Percentiles rank a stretch among this genome's conserved stretches.
Evolutionary conservation across 2,888 invertebrate species (phyloP).

Genomic region (Ophion ellenae): DNA sequence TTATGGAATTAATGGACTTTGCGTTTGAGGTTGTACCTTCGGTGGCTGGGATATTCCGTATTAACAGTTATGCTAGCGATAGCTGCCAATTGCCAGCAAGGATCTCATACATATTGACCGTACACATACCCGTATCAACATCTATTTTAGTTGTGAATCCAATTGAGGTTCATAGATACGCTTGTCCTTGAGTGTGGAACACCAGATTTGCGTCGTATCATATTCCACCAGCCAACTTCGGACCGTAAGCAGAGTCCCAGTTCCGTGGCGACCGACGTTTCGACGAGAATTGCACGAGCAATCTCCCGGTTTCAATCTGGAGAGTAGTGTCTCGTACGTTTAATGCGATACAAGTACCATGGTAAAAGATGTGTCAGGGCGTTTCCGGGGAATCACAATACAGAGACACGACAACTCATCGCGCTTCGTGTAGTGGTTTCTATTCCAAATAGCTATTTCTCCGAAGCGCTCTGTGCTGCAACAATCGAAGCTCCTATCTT

Average conservation of each 20-base stretch:
- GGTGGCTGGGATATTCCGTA: slow-evolving; percentile 54
- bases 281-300: slow-evolving; percentile 52
- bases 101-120: slow-evolving; percentile 5
- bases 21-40: slow-evolving; percentile 31
- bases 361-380: slow-evolving; percentile 2
- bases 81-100: slow-evolving; percentile 32
- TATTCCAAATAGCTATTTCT: slow-evolving; percentile 40
- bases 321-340: slow-evolving; percentile 40
- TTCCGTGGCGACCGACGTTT: slow-evolving; percentile 10
- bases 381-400: background rate
- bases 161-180: slow-evolving; percentile 37
- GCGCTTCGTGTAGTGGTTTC: slow-evolving; percentile 10
- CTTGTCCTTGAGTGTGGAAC: slow-evolving; percentile 19
- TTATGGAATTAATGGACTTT: slow-evolving; percentile 57
- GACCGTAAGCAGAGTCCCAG: background rate
- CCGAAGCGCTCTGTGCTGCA: slow-evolving; percentile 32
- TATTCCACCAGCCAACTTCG: slow-evolving; percentile 36
- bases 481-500: slow-evolving; percentile 45
- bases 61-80: slow-evolving; percentile 30
- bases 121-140: slow-evolving; percentile 1
- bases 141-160: slow-evolving; percentile 20
- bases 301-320: slow-evolving; percentile 43
- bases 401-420: slow-evolving; percentile 31
- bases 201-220: slow-evolving; percentile 30
- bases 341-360: slow-evolving; percentile 32